These are phyloP conservation scores for Oeneis ivallda DNA, from an alignment of 2,888 invertebrate species.

Conservation along the genomic window DNA sequence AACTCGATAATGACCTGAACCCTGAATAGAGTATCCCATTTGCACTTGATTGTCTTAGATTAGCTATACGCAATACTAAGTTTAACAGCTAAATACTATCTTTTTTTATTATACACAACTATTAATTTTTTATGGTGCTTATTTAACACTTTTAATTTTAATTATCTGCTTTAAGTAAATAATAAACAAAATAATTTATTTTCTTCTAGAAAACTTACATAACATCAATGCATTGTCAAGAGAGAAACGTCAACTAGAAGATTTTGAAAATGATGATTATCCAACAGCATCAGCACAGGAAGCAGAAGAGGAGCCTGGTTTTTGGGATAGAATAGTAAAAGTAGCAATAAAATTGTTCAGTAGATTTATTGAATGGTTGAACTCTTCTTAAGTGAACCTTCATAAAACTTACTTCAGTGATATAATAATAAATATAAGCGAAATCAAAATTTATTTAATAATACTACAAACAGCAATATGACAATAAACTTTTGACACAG, in stretches of 20 bases:
- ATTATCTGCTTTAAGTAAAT: neutral
- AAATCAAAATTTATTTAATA: too few species aligned
- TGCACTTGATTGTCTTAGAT: too few species aligned
- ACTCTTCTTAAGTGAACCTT: slow-evolving; percentile 48
- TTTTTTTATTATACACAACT: too few species aligned
- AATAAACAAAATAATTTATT: neutral
- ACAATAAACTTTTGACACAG: neutral
- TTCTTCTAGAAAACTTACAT: neutral
- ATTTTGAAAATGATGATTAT: slow-evolving; percentile 63
- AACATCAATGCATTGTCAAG: slow-evolving; percentile 36
- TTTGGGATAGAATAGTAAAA: slow-evolving; percentile 74
- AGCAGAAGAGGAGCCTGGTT: slow-evolving; percentile 65
- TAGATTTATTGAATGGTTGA: slow-evolving; percentile 74
- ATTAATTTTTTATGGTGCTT: too few species aligned
- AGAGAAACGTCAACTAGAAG: slow-evolving; percentile 64
- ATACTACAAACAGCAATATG: neutral
- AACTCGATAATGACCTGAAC: too few species aligned
- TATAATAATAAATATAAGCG: neutral
- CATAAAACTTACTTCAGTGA: neutral
- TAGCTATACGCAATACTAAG: too few species aligned
- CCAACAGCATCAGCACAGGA: slow-evolving; percentile 52
- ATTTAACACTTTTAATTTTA: too few species aligned
- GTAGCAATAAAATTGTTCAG: slow-evolving; percentile 71
- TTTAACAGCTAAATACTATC: too few species aligned
- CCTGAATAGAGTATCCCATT: too few species aligned